A percentile compares a stretch with the other conserved stretches of the same genome.
Conservation (phyloP, 2,113 vertebrate species). For the Chloropsis hardwickii region DNA sequence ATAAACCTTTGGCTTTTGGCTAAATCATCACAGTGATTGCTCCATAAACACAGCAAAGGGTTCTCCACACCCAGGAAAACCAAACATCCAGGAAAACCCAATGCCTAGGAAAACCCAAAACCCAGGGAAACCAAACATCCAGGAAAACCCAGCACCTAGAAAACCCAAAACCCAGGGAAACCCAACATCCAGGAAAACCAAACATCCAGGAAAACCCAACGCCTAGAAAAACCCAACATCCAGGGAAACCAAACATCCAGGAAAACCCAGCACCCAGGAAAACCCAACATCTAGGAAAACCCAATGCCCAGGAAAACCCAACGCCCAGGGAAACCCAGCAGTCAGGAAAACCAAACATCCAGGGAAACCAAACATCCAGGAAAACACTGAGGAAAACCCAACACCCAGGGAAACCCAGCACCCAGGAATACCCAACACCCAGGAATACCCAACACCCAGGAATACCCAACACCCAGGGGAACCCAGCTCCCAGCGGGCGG, state of each 20-base stretch:
- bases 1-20: background rate
- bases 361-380: accelerated
- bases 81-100: accelerated
- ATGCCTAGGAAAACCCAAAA: accelerated
- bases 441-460: background rate
- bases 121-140: accelerated
- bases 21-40: accelerated
- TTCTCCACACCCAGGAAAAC: background rate
- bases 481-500: accelerated
- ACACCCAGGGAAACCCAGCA: accelerated
- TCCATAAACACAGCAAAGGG: accelerated
- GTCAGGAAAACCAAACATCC: accelerated
- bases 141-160: accelerated
- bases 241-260: accelerated
- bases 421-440: accelerated
- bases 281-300: background rate
- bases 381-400: too few relatives aligned
- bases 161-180: accelerated
- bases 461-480: accelerated
- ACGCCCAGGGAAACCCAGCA: accelerated
- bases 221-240: accelerated
- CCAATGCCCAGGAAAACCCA: too few relatives aligned
- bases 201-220: accelerated
- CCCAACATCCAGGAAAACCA: accelerated
- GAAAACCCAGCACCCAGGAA: accelerated